phyloP scores from a whole-genome alignment of 2,888 invertebrate genomes.

The Geophilus truncorum region DNA sequence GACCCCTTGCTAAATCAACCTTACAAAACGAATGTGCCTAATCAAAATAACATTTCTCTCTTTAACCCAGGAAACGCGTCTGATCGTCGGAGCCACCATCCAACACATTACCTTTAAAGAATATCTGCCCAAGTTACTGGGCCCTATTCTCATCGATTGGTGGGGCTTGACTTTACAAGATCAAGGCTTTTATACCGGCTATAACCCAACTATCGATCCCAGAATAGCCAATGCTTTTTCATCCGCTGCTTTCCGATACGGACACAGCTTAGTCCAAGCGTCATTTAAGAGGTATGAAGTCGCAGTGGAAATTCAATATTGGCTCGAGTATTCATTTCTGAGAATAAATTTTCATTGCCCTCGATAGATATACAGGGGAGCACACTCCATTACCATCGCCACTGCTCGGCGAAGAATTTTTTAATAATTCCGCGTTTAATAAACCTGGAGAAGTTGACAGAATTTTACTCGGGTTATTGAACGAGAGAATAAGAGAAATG shows the following conservation, averaged over 20 bases:
- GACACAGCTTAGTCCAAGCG: constrained; percentile 41
- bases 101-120: constrained; percentile 43
- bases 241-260: constrained; percentile 46
- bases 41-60: too few relatives aligned
- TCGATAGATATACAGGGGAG: background rate
- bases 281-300: constrained; percentile 34
- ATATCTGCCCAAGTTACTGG: constrained; percentile 41
- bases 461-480: constrained; percentile 34
- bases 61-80: constrained; percentile 44
- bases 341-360: too few relatives aligned
- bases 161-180: constrained; percentile 42
- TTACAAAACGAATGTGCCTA: too few relatives aligned
- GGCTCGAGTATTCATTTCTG: background rate
- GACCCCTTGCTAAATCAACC: too few relatives aligned
- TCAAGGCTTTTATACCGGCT: constrained; percentile 42
- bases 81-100: constrained; percentile 44
- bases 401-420: constrained; percentile 36
- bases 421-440: constrained; percentile 34
- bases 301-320: background rate
- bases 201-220: constrained; percentile 41
- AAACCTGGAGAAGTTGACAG: constrained; percentile 35
- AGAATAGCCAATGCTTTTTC: constrained; percentile 43
- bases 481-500: constrained; percentile 35
- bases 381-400: constrained; percentile 32
- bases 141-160: constrained; percentile 41